Conservation (phyloP, 2,888 invertebrate species). For the Ormyrus nitidulus region DNA sequence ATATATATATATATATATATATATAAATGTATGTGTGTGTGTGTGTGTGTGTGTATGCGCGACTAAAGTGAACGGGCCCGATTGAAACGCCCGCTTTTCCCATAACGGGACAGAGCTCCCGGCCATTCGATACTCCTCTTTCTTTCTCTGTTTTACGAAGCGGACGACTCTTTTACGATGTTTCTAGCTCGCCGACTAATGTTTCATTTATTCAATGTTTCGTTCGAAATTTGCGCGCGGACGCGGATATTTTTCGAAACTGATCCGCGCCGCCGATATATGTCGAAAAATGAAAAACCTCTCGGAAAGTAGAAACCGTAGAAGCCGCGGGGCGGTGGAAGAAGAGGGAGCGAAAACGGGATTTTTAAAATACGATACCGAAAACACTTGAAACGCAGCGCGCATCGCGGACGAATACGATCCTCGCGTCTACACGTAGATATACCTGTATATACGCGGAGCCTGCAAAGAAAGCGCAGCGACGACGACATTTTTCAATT, state of each 20-base stretch:
- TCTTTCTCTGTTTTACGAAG: background rate
- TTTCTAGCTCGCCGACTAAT: constrained; percentile 35
- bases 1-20: background rate
- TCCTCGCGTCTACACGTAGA: background rate
- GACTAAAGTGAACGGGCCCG: constrained; percentile 37
- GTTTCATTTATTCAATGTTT: constrained; percentile 3
- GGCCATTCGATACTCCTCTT: background rate
- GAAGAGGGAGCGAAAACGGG: background rate
- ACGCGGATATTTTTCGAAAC: constrained; percentile 13
- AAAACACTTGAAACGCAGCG: constrained; percentile 36
- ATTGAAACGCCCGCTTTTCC: constrained; percentile 29
- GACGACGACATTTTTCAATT: constrained; percentile 50
- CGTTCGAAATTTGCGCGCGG: constrained; percentile 3
- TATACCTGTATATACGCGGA: background rate
- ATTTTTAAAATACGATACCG: constrained; percentile 9
- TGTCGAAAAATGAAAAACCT: no score
- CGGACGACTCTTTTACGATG: background rate
- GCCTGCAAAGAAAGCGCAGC: constrained; percentile 28
- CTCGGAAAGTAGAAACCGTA: no score
- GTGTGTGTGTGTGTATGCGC: background rate
- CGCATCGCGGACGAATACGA: background rate
- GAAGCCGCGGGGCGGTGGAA: background rate
- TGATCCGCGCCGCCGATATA: background rate
- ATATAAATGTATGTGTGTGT: background rate
- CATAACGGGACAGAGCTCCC: constrained; percentile 28